Evolutionary conservation across 2,888 invertebrate species (phyloP), one percentile per base, ranked within the genome.

Genomic region (Galerucella pusilla): DNA sequence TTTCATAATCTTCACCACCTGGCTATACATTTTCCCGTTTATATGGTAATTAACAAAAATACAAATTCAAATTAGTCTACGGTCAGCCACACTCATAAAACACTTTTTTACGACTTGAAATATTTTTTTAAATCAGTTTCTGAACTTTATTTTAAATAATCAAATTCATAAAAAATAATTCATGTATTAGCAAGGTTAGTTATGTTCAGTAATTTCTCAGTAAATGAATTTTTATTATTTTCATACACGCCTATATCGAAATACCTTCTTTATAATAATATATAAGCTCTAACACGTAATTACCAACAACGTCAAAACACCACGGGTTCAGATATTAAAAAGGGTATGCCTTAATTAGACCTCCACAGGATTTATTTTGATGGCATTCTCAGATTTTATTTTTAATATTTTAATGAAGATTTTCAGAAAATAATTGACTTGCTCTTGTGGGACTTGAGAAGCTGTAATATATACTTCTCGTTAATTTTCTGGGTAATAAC

Each of bases 261-360:
- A 12, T 16, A 42, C 35, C 35, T 42, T 9, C 9, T 63, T 20
- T 20, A 20, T 20, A 1, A 20, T 20, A 20, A 20, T 20, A 20
- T 42, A 42, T 12, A n/a, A 42, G 64, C 64, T 65, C 64, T 65
- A 46, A 65, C 64, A 10, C 46, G 64, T 65, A 46, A 65, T 46
- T 45, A 63, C 9, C 2, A 65, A 42, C 20, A 65, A 45, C 46
- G 64, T 65, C 64, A 65, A 65, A 65, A 65, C 64, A 65, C 64
- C 64, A 65, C 64, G 11, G 64, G 64, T 65, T 65, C 11, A 45
- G 64, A 42, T 46, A 65, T 46, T 65, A 65, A 65, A 65, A 65
- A 42, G 64, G 45, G 46, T 65, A 65, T 65, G 64, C 64, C 64
- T 65, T 65, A 46, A 65, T 65, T 65, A 65, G 45, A 65, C 64